These are phyloP conservation scores for Bombus waltoni DNA, from an alignment of 1,140 invertebrate genomes.

Conservation along the genomic window DNA sequence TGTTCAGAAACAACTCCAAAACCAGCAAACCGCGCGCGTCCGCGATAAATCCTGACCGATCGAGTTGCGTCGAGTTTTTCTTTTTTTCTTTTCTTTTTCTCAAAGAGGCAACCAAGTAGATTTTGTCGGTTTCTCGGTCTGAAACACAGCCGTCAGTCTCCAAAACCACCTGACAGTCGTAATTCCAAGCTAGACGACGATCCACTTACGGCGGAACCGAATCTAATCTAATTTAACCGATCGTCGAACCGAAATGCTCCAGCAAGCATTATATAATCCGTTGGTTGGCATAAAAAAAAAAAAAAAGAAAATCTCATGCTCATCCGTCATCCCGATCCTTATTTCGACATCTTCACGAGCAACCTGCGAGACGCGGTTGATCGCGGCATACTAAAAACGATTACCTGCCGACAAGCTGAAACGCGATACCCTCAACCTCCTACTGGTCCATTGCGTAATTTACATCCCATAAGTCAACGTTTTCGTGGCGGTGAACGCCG, in stretches of 20 bases:
- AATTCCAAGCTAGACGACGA: background rate
- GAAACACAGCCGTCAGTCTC: background rate
- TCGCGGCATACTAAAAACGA: conserved; percentile 59
- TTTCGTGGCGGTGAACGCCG: conserved; percentile 3
- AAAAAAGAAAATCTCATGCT: background rate
- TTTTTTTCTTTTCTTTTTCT: no score
- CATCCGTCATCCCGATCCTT: conserved; percentile 44
- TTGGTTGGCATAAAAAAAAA: conserved; percentile 8
- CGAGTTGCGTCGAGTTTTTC: background rate
- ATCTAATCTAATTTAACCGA: conserved; percentile 36
- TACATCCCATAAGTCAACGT: conserved; percentile 54
- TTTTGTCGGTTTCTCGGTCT: background rate
- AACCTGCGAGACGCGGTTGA: conserved; percentile 47
- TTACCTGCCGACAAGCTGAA: conserved; percentile 64
- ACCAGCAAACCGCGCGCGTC: background rate
- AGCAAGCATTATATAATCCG: conserved; percentile 19
- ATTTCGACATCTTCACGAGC: conserved; percentile 59
- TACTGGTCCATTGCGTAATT: conserved; percentile 65
- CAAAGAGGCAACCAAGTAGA: background rate
- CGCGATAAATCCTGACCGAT: background rate
- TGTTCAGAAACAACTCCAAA: no score
- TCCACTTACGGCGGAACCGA: background rate
- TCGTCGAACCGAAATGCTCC: conserved; percentile 20
- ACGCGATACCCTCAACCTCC: conserved; percentile 60
- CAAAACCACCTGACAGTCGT: background rate